These are phyloP conservation scores for Sebastes minor DNA, from an alignment of 2,797 vertebrate species.

Conservation along the genomic window DNA sequence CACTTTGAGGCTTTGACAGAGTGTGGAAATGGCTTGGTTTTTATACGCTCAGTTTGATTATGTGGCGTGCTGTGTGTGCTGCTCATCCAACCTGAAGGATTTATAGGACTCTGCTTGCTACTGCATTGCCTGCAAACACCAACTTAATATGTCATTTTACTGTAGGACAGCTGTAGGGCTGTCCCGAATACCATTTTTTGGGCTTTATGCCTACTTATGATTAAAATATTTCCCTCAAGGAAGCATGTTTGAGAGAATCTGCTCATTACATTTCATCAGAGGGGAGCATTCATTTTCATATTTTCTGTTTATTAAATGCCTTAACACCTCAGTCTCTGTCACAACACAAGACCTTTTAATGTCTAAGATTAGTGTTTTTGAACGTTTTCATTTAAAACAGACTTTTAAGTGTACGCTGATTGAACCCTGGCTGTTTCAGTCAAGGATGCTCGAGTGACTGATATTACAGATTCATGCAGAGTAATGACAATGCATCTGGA, in stretches of 20 bases:
- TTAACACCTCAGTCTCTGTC: not conserved
- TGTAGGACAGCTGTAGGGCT: not conserved
- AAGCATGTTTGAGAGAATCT: not conserved
- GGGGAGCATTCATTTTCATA: not conserved
- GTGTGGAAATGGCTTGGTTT: slow-evolving; percentile 53
- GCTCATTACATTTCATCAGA: not conserved
- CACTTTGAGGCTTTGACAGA: slow-evolving; percentile 62
- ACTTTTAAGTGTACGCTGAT: not conserved
- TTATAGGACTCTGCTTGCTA: not conserved
- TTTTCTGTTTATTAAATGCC: not conserved
- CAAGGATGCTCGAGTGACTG: not conserved
- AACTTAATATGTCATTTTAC: not conserved
- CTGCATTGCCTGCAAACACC: not conserved
- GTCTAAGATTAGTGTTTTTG: not conserved
- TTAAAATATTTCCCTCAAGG: not conserved
- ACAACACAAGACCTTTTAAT: not conserved
- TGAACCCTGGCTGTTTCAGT: not conserved
- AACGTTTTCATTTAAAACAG: not conserved
- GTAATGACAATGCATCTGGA: not conserved
- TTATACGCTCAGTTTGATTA: slow-evolving; percentile 30
- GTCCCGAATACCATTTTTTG: too few relatives aligned
- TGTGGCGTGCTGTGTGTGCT: slow-evolving; percentile 23
- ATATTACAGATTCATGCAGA: slow-evolving; percentile 13
- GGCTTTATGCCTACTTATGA: not conserved
- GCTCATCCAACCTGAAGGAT: slow-evolving; percentile 3